These are phyloP conservation scores for Nesospiza acunhae DNA, from an alignment of 2,113 vertebrate species.

Conservation along the genomic window DNA sequence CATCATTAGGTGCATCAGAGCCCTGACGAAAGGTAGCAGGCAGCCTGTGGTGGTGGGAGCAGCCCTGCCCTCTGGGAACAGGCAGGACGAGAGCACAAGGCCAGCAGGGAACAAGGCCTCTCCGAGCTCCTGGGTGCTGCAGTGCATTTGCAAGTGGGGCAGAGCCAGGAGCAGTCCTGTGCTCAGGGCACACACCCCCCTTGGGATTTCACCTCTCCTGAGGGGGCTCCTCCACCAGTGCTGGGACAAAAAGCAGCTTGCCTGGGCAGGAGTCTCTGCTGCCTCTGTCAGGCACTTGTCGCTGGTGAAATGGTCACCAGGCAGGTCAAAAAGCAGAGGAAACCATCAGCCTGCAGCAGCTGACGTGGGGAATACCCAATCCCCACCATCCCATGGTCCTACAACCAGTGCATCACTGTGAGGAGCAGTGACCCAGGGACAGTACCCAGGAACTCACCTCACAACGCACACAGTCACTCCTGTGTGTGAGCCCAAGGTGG, in stretches of 20 bases:
- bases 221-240: not conserved
- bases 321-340: not conserved
- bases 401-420: not conserved
- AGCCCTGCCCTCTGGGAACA: not conserved
- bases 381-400: not conserved
- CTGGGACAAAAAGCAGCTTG: not conserved
- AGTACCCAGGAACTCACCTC: not conserved
- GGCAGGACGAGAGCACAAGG: not conserved
- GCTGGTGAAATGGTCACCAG: not conserved
- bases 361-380: not conserved
- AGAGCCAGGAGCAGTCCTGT: not conserved
- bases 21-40: not conserved
- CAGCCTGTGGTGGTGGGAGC: not conserved
- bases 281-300: not conserved
- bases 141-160: rapidly evolving
- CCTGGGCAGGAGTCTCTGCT: not conserved
- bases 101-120: not conserved
- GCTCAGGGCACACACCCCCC: too few relatives aligned
- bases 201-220: not conserved
- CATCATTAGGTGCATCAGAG: not conserved
- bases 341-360: not conserved
- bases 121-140: not conserved
- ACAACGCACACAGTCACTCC: not conserved
- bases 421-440: not conserved
- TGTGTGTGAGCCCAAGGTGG: rapidly evolving